Evolutionary conservation across 2,797 vertebrate genomes (phyloP), one percentile per base, ranked within the genome.

Genomic region (Leuciscus waleckii): DNA sequence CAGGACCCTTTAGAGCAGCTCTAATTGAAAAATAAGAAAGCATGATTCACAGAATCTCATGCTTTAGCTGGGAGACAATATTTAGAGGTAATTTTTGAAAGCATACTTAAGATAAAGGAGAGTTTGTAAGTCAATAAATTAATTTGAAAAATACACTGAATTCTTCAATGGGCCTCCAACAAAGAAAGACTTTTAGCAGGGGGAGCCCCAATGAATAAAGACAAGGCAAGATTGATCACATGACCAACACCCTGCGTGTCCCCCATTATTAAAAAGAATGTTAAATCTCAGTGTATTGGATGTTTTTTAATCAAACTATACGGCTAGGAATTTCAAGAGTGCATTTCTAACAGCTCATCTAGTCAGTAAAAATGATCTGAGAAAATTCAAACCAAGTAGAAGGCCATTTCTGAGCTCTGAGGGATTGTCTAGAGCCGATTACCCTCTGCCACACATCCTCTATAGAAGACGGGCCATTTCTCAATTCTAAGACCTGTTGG

Each of bases 151-250:
- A 89, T 83, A 87, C 16, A 29, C 69, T 26, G 78, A 63, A 67
- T n/a, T 82, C 76, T 67, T 79, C n/a, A 87, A 87, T 68, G 41
- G 67, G 79, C 70, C 46, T 83, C 67, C 70, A 77, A 90, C 87
- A 90, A 87, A 87, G 80, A 74, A 84, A 85, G 43, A 86, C 81
- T 85, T 86, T 85, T 69, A 87, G 82, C 84, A 80, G 76, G 74
- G 63, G 86, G 74, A 91, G 87, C 83, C 82, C 81, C 39, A 76
- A 76, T 87, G 49, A 85, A 82, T 43, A 83, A 73, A 65, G 82
- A 32, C 65, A 32, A 75, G 84, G 63, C 82, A 26, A 85, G 85
- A 79, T 81, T 71, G 69, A 73, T 56, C 67, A 79, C 63, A 75
- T 75, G 78, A 46, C 51, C 61, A 79, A 86, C 69, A 79, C 80